Evolutionary conservation across 2,113 vertebrate species (phyloP).

Genomic region (Malaclemys terrapin): DNA sequence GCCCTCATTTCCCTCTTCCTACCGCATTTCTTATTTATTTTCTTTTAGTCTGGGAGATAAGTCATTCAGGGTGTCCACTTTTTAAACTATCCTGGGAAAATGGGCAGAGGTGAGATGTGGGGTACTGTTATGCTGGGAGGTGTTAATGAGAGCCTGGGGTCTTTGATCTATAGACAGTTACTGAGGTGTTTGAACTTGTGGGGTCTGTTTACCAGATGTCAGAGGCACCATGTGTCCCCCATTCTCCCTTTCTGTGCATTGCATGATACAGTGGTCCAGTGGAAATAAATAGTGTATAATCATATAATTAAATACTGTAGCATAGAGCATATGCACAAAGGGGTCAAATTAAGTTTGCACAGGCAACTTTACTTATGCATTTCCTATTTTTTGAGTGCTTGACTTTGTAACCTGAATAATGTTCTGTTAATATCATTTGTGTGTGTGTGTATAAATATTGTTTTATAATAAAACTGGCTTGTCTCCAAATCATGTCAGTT

Average conservation of each 20-base stretch:
- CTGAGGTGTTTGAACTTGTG: background rate
- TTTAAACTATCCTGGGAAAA: background rate
- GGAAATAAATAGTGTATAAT: rapidly evolving
- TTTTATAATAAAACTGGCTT: constrained; percentile 47
- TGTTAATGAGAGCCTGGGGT: background rate
- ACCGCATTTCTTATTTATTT: background rate
- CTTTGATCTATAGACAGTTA: background rate
- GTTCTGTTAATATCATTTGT: background rate
- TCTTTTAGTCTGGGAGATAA: background rate
- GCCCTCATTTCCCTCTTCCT: background rate
- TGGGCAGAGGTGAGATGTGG: background rate
- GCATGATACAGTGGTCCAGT: background rate
- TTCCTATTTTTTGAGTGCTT: background rate
- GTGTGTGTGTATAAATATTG: background rate
- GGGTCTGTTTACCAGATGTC: background rate
- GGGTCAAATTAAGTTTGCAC: rapidly evolving
- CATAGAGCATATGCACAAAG: rapidly evolving
- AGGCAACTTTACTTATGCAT: rapidly evolving
- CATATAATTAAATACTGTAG: rapidly evolving
- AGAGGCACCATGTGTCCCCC: background rate
- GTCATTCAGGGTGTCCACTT: background rate
- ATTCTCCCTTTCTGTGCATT: background rate
- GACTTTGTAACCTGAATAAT: rapidly evolving
- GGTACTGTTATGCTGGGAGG: background rate
- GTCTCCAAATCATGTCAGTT: constrained; percentile 46